A percentile compares a stretch with the other conserved stretches of the same genome.
These are phyloP conservation scores for Perodicticus potto DNA, from an alignment of 2,797 vertebrate genomes.

Conservation along the genomic window DNA sequence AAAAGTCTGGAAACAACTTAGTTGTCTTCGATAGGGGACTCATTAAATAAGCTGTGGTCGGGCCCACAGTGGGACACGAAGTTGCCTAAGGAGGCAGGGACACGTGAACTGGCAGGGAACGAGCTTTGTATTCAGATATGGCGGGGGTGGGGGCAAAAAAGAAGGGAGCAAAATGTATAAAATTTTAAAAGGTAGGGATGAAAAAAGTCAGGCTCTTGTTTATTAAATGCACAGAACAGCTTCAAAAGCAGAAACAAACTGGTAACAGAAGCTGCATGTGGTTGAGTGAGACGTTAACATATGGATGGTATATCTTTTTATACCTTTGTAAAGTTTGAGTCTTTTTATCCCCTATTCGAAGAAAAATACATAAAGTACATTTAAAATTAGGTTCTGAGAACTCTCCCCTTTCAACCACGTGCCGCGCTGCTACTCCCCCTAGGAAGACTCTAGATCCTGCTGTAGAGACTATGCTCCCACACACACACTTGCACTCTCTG, in stretches of 20 bases:
- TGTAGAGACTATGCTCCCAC: neutral
- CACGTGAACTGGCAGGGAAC: neutral
- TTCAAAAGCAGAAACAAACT: neutral
- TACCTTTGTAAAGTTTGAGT: neutral
- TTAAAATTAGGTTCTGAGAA: neutral
- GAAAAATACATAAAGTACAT: neutral
- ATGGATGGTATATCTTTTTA: neutral
- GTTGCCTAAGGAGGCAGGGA: conserved; percentile 3
- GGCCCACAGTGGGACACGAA: neutral
- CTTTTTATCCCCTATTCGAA: neutral
- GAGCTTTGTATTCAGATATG: neutral
- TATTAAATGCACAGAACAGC: neutral
- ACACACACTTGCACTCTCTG: no score
- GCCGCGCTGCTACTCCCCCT: neutral
- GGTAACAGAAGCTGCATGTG: neutral
- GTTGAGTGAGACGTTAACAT: no score
- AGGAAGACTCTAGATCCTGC: neutral
- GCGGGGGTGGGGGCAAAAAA: neutral
- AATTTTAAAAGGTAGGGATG: neutral
- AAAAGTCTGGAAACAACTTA: neutral
- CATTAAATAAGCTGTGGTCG: neutral
- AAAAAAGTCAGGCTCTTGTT: conserved; percentile 8
- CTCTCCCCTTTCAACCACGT: neutral
- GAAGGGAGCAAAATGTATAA: neutral
- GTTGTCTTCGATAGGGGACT: neutral